phyloP scores from a whole-genome alignment of 2,113 vertebrate species.

The Chloropsis hardwickii region DNA sequence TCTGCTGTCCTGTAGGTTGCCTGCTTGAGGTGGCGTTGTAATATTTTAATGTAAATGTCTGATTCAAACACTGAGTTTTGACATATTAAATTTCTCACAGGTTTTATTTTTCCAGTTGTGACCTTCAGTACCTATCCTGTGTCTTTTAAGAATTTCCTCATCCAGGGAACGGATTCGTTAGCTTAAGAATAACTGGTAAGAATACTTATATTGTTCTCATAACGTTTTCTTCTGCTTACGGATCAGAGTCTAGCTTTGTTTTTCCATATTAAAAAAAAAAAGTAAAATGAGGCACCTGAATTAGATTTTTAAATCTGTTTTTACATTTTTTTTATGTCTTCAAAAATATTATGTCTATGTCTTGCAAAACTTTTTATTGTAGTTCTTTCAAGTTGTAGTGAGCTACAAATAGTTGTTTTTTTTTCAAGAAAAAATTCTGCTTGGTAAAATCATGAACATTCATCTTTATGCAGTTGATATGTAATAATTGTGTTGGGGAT shows the following conservation, averaged over 20 bases:
- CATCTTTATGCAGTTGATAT: slow-evolving; percentile 4
- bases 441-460: slow-evolving; percentile 13
- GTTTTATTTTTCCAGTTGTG: slow-evolving; percentile 72
- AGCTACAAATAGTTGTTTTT: neutral
- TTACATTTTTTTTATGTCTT: neutral
- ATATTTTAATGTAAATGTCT: neutral
- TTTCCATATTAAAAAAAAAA: neutral
- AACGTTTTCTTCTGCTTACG: neutral
- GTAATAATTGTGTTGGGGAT: slow-evolving; percentile 49
- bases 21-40: neutral
- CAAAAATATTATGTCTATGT: neutral
- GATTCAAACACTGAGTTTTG: neutral
- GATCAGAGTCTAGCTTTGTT: neutral
- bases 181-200: slow-evolving; percentile 71
- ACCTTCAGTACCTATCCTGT: slow-evolving; percentile 33
- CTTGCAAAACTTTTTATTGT: neutral
- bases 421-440: neutral
- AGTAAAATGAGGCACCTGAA: neutral
- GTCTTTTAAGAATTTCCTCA: slow-evolving; percentile 59
- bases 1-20: neutral
- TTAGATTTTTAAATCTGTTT: neutral
- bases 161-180: neutral
- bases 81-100: slow-evolving; percentile 56
- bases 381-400: neutral
- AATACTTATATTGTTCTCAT: neutral